Base-by-base conservation (phyloP, 2,888 invertebrate species). In the Incurvaria masculella region DNA sequence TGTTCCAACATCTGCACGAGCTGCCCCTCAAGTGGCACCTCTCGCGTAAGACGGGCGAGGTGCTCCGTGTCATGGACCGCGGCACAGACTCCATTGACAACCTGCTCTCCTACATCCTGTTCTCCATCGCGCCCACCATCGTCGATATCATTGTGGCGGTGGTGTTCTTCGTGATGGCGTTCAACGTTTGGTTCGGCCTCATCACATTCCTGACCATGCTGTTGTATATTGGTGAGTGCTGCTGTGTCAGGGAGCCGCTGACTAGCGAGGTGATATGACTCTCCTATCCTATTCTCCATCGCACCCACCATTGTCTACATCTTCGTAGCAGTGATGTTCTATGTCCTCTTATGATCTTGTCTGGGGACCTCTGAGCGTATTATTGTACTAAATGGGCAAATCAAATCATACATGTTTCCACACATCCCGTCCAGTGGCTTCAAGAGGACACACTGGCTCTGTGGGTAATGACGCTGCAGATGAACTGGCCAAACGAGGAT, bases 41-140 rank as follows among this genome's bases (percentile, higher is more conserved):
- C 27, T 84, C 88, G 2, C 79, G 97, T 11, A 98, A 98, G 78
- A 98, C 98, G 0, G 98, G 98, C 2, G 97, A 99, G 78, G 96
- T 99, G 1, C 76, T 98, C 2, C 80, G 97, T 27, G 88, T 98
- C 0, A 97, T 99, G 92, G 98, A 99, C 72, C 82, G 98, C 52
- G 98, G 98, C 55, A 97, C 97, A 0, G 94, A 93, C 59, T 96
- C 96, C 47, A 94, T 98, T 57, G 96, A 97, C 72, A 94, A 90
- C 68, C 80, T 99, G 10, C 81, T 98, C 1, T 95, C 90, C 60
- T 95, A 90, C 63, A 89, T 97, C 44, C 74, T 97, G 40, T 97
- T 97, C 73, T 93, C 93, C 42, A 97, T 99, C 56, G 66, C 88
- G 0, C 98, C 98, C 0, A 97, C 97, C 0, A 84, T 99, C 49